A percentile compares a stretch with the other conserved stretches of the same genome.
These are phyloP conservation scores for Mesochorus sp. DNA, from an alignment of 2,888 invertebrate species.

Conservation along the genomic window DNA sequence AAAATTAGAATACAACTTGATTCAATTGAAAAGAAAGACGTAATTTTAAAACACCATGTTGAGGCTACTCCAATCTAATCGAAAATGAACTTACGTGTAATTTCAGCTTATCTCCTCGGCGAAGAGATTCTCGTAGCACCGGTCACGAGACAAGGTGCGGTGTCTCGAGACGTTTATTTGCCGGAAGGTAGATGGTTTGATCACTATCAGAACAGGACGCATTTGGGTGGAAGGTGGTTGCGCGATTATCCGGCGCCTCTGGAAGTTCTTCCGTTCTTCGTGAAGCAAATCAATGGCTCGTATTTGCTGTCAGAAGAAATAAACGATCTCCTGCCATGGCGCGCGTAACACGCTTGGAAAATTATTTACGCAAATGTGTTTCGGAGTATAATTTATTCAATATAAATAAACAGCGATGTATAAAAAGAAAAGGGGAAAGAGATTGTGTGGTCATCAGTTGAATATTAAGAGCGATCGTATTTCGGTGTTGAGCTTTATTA, in stretches of 20 bases:
- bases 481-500: conserved; percentile 83
- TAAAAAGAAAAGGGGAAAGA: no score
- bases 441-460: conserved; percentile 45
- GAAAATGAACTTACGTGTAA: no score
- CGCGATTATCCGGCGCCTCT: conserved; percentile 87
- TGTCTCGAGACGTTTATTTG: conserved; percentile 88
- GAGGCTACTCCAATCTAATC: no score
- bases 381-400: no score
- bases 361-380: no score
- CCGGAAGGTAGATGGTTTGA: conserved; percentile 90
- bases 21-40: no score
- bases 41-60: no score
- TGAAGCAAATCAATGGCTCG: conserved; percentile 58
- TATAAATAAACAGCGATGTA: no score
- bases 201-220: conserved; percentile 79
- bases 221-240: conserved; percentile 86
- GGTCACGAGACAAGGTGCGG: conserved; percentile 86
- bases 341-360: neutral
- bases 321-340: neutral
- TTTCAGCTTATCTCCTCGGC: conserved; percentile 90
- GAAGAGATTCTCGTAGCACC: conserved; percentile 91
- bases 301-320: conserved; percentile 5
- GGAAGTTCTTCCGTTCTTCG: conserved; percentile 88
- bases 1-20: no score
- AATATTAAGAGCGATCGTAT: conserved; percentile 83